Percentiles rank a stretch among this genome's conserved stretches.
Evolutionary conservation across 2,888 invertebrate species (phyloP).

Genomic region (Girardia tigrina): DNA sequence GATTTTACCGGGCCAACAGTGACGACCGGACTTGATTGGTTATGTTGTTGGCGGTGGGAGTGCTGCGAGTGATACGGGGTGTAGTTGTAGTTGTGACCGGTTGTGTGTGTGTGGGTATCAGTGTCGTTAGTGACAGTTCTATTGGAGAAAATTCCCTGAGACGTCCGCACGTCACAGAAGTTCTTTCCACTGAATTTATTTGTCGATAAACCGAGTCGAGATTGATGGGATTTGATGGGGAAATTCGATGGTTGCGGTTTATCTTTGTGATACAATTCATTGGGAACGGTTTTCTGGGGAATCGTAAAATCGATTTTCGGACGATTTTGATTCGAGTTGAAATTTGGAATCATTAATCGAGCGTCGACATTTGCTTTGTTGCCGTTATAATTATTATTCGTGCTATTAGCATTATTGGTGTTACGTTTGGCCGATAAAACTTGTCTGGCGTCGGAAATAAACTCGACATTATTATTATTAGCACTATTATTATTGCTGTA

Average conservation of each 20-base stretch:
- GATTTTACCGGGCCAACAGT: neutral
- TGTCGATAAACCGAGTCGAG: neutral
- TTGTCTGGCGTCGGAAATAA: neutral
- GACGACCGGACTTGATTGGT: too few relatives aligned
- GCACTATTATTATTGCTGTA: too few relatives aligned
- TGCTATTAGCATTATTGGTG: neutral
- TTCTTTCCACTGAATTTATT: neutral
- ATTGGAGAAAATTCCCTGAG: neutral
- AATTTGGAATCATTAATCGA: neutral
- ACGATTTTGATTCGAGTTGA: neutral
- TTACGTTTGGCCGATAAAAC: neutral
- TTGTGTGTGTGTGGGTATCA: too few relatives aligned
- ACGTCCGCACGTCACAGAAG: neutral
- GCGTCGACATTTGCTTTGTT: neutral
- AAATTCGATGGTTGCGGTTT: neutral
- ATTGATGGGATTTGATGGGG: neutral
- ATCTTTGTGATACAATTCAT: neutral
- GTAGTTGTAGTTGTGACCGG: too few relatives aligned
- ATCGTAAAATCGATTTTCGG: neutral
- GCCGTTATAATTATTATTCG: neutral
- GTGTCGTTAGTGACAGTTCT: too few relatives aligned
- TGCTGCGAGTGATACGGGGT: neutral
- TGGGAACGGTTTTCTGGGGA: neutral
- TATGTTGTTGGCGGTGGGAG: too few relatives aligned
- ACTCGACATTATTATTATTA: too few relatives aligned